phyloP scores from a whole-genome alignment of 2,113 vertebrate genomes.

The Crotalus horridus region DNA sequence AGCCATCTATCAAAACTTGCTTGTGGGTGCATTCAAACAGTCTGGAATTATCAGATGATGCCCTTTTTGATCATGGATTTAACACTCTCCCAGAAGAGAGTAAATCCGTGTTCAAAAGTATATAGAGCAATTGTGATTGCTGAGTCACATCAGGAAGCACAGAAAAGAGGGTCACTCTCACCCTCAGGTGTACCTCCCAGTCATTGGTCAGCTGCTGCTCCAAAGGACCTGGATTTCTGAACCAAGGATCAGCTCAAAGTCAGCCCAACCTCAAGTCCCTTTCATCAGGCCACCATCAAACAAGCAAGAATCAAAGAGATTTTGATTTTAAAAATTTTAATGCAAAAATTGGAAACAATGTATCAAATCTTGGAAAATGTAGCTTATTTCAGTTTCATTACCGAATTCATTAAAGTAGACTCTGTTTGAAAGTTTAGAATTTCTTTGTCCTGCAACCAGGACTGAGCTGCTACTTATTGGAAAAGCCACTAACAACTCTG shows the following conservation, averaged over 20 bases:
- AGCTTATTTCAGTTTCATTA: neutral
- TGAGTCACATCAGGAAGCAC: neutral
- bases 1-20: neutral
- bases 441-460: neutral
- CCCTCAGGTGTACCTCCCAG: neutral
- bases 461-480: neutral
- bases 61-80: neutral
- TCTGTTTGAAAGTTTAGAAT: neutral
- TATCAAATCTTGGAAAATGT: neutral
- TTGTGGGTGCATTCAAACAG: neutral
- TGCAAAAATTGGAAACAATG: neutral
- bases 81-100: neutral
- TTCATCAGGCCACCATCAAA: neutral
- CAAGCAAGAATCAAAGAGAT: neutral
- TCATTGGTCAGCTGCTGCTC: neutral
- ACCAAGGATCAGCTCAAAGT: neutral
- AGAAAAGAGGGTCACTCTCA: neutral
- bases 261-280: neutral
- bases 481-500: neutral
- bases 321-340: neutral
- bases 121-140: neutral
- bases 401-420: neutral
- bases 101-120: neutral
- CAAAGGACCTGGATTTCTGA: neutral
- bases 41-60: neutral